Conservation (phyloP, 2,113 vertebrate species). For the Thalassarche chlororhynchos region DNA sequence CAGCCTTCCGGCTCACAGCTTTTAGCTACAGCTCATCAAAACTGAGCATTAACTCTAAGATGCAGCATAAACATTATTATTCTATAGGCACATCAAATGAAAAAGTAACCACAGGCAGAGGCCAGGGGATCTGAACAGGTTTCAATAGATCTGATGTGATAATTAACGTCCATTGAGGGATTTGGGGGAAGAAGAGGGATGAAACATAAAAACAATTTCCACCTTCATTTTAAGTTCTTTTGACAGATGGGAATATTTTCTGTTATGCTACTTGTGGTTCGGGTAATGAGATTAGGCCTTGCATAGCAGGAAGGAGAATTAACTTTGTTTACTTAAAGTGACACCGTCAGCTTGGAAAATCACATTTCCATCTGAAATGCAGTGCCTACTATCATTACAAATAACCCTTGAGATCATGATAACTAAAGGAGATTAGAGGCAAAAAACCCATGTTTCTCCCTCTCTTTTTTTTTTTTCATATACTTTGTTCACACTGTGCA, state of each 20-base stretch:
- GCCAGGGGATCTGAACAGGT: not conserved
- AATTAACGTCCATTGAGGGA: constrained; percentile 10
- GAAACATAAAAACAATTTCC: constrained; percentile 24
- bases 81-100: not conserved
- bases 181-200: not conserved
- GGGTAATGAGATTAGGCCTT: constrained; percentile 76
- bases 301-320: constrained; percentile 81
- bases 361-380: constrained; percentile 68
- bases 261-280: constrained; percentile 73
- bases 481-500: not conserved
- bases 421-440: constrained; percentile 40
- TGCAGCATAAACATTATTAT: not conserved
- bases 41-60: not conserved
- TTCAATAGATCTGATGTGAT: constrained; percentile 38
- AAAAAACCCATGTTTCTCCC: not conserved
- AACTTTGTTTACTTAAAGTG: constrained; percentile 78
- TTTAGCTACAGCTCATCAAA: not conserved
- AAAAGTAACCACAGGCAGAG: not conserved
- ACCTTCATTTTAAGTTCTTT: constrained; percentile 68
- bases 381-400: constrained; percentile 45
- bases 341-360: constrained; percentile 69
- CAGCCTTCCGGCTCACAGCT: not conserved
- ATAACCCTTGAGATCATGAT: constrained; percentile 55
- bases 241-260: constrained; percentile 65
- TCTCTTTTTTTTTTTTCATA: not conserved